Conservation (phyloP, 2,113 vertebrate species). For the Rhabdornis inornatus region DNA sequence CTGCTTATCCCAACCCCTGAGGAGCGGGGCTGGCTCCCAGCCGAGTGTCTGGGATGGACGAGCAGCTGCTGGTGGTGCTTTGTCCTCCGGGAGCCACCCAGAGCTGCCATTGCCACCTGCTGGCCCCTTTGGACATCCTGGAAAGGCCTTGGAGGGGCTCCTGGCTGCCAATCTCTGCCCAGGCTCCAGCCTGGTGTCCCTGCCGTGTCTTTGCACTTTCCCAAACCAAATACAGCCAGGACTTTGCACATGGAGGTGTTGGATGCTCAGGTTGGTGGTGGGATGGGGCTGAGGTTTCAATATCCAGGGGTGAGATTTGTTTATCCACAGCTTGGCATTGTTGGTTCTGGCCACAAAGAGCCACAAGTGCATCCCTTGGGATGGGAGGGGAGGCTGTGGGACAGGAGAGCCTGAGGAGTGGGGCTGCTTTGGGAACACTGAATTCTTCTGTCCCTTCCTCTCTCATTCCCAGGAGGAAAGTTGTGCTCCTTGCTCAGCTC, state of each 20-base stretch:
- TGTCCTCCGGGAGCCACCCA: background rate
- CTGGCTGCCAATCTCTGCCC: fast-evolving
- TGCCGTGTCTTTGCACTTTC: background rate
- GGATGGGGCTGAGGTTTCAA: fast-evolving
- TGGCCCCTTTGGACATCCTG: background rate
- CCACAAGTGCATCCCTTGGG: background rate
- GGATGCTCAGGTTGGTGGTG: fast-evolving
- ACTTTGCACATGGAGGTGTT: background rate
- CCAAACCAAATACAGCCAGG: background rate
- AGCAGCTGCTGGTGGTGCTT: background rate
- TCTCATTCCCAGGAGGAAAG: background rate
- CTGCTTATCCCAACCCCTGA: background rate
- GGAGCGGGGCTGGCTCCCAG: fast-evolving
- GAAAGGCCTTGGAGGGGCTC: background rate
- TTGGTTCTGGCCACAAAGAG: background rate
- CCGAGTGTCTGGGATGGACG: background rate
- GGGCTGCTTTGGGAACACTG: background rate
- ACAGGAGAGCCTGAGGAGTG: background rate
- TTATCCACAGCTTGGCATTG: background rate
- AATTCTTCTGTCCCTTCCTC: fast-evolving
- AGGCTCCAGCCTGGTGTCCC: background rate
- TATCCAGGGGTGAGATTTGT: fast-evolving
- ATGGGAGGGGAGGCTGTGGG: background rate
- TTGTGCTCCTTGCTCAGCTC: background rate
- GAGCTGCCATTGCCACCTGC: background rate